These are phyloP conservation scores for Gryon sp. DNA, from an alignment of 1,140 invertebrate species.

Conservation along the genomic window DNA sequence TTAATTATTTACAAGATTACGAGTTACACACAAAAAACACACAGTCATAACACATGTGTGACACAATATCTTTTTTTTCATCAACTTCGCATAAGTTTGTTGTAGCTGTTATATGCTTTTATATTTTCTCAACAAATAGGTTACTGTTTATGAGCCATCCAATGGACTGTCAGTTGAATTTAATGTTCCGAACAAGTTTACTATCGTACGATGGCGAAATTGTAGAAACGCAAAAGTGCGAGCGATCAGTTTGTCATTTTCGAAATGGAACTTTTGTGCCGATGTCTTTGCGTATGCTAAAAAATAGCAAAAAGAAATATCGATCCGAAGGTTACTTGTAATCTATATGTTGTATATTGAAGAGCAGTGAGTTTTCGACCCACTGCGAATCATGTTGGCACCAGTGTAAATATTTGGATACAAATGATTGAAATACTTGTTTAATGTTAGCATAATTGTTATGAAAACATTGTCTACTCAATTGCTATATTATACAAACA, in stretches of 20 bases:
- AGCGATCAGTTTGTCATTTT: not conserved
- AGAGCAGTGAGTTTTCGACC: too few species aligned
- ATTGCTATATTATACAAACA: too few species aligned
- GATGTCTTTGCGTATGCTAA: not conserved
- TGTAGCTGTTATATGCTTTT: too few species aligned
- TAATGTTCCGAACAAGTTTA: too few species aligned
- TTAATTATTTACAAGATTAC: constrained; percentile 7
- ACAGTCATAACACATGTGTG: not conserved
- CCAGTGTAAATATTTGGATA: too few species aligned
- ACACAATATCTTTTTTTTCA: not conserved
- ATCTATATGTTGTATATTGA: not conserved
- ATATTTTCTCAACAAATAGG: too few species aligned
- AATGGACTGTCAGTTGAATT: not conserved
- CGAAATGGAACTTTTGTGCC: constrained; percentile 5
- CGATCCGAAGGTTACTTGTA: constrained; percentile 40
- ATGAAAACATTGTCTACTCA: too few species aligned
- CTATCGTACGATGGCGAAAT: too few species aligned
- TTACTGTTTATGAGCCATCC: not conserved
- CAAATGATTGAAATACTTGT: too few species aligned
- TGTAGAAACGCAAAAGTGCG: not conserved
- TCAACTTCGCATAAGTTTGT: too few species aligned
- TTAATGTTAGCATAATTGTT: not conserved
- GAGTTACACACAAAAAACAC: not conserved
- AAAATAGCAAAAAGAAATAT: constrained; percentile 32
- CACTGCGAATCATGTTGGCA: too few species aligned